Conservation (phyloP, 2,888 invertebrate species). For the Nipponacmea schrenckii region DNA sequence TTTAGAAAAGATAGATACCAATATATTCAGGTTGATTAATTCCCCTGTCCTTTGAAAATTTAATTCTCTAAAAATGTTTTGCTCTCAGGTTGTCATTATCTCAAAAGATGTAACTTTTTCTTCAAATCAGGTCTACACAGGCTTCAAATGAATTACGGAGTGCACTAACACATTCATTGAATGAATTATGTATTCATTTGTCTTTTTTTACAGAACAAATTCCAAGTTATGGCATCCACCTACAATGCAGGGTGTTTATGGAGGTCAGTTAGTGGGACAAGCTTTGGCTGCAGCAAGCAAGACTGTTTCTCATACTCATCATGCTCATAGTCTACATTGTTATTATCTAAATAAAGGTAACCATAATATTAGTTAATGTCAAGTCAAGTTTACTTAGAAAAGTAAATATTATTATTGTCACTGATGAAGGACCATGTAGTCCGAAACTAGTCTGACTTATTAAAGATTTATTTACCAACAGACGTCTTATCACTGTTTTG, state of each 20-base stretch:
- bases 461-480: too few relatives aligned
- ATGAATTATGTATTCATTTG: too few relatives aligned
- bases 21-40: constrained; percentile 39
- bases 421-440: not conserved
- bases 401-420: not conserved
- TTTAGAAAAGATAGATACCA: constrained; percentile 41
- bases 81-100: too few relatives aligned
- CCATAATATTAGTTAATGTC: not conserved
- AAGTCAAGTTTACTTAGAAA: not conserved
- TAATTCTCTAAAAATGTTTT: too few relatives aligned
- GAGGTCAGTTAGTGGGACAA: constrained; percentile 69
- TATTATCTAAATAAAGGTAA: constrained; percentile 67
- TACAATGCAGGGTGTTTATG: constrained; percentile 61
- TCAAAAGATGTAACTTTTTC: too few relatives aligned
- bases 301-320: constrained; percentile 63
- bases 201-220: constrained; percentile 34
- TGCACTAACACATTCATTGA: too few relatives aligned
- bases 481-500: too few relatives aligned
- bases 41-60: too few relatives aligned
- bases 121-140: too few relatives aligned
- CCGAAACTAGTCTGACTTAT: not conserved
- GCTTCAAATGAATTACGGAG: too few relatives aligned
- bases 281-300: constrained; percentile 66
- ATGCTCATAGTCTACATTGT: constrained; percentile 68
- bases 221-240: constrained; percentile 53